phyloP scores from a whole-genome alignment of 2,888 invertebrate species.

The Lepidochitona cinerea region DNA sequence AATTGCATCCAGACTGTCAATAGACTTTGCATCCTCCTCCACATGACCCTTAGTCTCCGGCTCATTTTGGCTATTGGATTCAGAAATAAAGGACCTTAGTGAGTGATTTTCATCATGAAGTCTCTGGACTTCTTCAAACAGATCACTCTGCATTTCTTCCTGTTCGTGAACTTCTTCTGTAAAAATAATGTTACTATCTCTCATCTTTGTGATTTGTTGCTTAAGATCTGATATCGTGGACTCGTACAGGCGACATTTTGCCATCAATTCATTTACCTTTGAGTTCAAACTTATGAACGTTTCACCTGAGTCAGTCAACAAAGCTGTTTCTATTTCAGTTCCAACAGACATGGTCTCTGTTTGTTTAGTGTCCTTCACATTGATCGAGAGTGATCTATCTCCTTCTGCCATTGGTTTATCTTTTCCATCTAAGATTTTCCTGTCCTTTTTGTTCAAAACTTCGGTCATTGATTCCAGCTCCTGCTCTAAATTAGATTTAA shows the following conservation, averaged over 20 bases:
- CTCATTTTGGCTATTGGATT: neutral
- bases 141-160: neutral
- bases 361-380: neutral
- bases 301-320: neutral
- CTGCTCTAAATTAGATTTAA: slow-evolving; percentile 12
- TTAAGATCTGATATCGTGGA: neutral
- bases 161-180: neutral
- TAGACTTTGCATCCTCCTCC: neutral
- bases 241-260: neutral
- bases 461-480: slow-evolving; percentile 34
- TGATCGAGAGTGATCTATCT: too few relatives aligned
- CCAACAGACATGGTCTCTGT: neutral
- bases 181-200: neutral
- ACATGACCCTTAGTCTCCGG: neutral
- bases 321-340: neutral
- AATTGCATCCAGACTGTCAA: neutral
- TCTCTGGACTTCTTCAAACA: neutral
- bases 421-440: too few relatives aligned
- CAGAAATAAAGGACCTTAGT: neutral
- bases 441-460: slow-evolving; percentile 27
- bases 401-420: neutral
- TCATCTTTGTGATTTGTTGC: neutral
- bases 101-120: neutral
- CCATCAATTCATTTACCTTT: neutral
- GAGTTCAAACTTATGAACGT: neutral